These are phyloP conservation scores for Spisula subtruncata DNA, from an alignment of 2,888 invertebrate genomes.

Conservation along the genomic window DNA sequence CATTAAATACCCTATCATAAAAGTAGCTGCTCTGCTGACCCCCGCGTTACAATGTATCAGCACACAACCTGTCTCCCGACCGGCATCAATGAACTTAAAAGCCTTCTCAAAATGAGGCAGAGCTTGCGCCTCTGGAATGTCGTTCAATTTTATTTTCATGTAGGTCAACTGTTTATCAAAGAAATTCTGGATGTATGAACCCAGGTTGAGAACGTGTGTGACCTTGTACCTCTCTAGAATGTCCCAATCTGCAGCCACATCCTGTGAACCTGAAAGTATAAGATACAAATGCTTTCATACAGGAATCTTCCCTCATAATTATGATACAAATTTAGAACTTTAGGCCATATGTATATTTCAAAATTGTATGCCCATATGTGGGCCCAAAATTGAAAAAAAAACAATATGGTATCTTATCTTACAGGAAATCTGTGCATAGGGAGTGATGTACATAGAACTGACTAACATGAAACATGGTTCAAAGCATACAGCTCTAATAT, in stretches of 20 bases:
- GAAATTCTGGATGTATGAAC: slow-evolving; percentile 85
- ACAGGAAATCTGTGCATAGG: too few species aligned
- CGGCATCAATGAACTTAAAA: slow-evolving; percentile 91
- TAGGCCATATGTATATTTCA: too few species aligned
- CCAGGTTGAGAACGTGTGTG: slow-evolving; percentile 93
- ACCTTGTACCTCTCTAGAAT: slow-evolving; percentile 91
- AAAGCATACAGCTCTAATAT: background rate
- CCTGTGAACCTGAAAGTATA: slow-evolving; percentile 93
- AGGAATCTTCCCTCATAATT: too few species aligned
- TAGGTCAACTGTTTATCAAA: slow-evolving; percentile 88
- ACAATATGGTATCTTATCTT: too few species aligned
- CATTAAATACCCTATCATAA: slow-evolving; percentile 95
- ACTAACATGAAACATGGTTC: background rate
- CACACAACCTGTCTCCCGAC: slow-evolving; percentile 89
- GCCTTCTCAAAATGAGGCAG: slow-evolving; percentile 87
- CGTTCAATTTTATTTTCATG: slow-evolving; percentile 90
- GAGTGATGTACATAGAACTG: too few species aligned
- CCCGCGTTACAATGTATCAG: slow-evolving; percentile 97
- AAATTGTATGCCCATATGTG: too few species aligned
- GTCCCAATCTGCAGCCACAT: slow-evolving; percentile 91
- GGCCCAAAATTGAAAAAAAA: too few species aligned
- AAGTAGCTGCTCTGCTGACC: slow-evolving; percentile 94
- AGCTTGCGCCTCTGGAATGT: slow-evolving; percentile 86
- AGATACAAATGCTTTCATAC: too few species aligned
- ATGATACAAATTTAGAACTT: too few species aligned